Evolutionary conservation across 2,797 vertebrate genomes (phyloP), one percentile per base, ranked within the genome.

Genomic region (Pitangus sulphuratus): DNA sequence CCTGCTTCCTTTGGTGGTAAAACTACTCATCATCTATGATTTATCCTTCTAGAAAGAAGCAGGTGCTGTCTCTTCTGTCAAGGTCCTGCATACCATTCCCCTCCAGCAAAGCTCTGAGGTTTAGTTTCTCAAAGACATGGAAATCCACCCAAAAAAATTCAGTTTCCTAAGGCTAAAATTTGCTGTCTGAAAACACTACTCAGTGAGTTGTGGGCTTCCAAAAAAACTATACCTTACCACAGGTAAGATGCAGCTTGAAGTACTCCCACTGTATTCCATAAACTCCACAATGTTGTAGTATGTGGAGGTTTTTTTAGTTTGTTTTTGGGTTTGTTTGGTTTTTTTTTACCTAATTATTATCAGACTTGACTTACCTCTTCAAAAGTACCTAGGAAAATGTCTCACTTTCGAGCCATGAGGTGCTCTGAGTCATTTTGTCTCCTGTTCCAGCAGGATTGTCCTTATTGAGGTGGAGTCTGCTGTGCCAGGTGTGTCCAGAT

Each of bases 141-240:
- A 76, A 80, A 91, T 45, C 7, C 37, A 37, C 37, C 35, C 66
- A 56, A 57, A 30, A 30, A 61, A 61, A 15, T 30, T 61, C 58
- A 61, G 37, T 28, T 61, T 61, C 58, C 19, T 30, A 30, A 68
- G 35, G 58, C 48, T 44, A 69, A 84, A 16, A 24, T 44, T n/a
- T 44, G 8, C 40, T 44, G 8, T 24, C 61, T 64, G 31, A 45
- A 35, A 58, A 0, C 21, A 19, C 5, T 40, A 4, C 39, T 58
- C 33, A 71, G 6, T 0, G 1, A 51, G 17, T 19, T 0, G 1
- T 30, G 16, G 31, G 11, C 16, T 51, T 76, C 58, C 8, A 20
- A 50, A 70, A 58, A 58, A 90, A 30, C 19, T 30, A 3, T 61
- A 44, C 20, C 15, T 81, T 57, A 66, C 26, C 5, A 61, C 19